These are phyloP conservation scores for Hydra vulgaris DNA, from an alignment of 30 jellyfish, hydroid and myxozoan species.

Conservation along the genomic window DNA sequence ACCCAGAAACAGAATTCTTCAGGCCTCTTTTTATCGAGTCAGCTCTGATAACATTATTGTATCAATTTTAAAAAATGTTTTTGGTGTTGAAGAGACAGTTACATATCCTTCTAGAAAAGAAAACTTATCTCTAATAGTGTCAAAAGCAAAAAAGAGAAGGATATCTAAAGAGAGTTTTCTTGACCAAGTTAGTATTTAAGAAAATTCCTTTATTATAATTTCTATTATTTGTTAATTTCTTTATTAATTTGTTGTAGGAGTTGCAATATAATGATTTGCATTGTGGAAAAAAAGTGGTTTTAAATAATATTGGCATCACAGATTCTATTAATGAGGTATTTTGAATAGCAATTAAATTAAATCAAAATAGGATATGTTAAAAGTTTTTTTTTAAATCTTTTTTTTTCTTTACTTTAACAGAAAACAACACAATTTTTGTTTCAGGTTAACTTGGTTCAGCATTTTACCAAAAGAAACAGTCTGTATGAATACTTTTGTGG, in stretches of 20 bases:
- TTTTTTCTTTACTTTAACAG: neutral
- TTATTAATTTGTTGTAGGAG: neutral
- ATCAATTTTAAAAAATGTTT: neutral
- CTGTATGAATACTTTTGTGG: conserved; percentile 7
- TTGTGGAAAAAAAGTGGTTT: neutral
- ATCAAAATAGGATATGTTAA: neutral
- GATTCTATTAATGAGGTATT: neutral
- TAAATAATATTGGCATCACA: neutral
- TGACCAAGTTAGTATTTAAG: neutral
- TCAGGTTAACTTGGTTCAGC: neutral
- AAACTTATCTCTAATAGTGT: neutral
- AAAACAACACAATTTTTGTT: neutral
- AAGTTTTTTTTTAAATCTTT: neutral
- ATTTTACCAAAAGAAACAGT: neutral
- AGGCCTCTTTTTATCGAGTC: neutral
- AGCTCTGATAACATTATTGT: neutral
- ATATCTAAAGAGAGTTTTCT: neutral
- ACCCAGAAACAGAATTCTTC: conserved; percentile 4
- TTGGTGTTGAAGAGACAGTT: neutral
- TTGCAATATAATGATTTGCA: neutral
- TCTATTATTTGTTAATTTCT: too few species aligned
- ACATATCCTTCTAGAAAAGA: neutral
- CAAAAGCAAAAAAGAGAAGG: neutral
- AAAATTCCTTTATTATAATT: too few species aligned
- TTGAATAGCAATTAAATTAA: too few species aligned